These are phyloP conservation scores for Bos taurus DNA, from an alignment of 2,113 vertebrate species.

Conservation along the genomic window ARS-UCD2.0 NC_037339.1:72477001-72477500, in stretches of 20 bases:
- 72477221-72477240: not conserved
- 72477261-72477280: not conserved
- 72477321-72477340: not conserved
- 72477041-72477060: not conserved
- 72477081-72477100: not conserved
- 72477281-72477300: not conserved
- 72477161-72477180: rapidly evolving
- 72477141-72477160: not conserved
- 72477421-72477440: not conserved
- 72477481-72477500: not conserved
- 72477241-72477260: not conserved
- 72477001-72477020: not conserved
- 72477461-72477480: not conserved
- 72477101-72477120: not conserved
- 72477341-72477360: not conserved
- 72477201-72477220: not conserved
- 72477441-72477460: not conserved
- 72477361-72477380: not conserved
- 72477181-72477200: not conserved
- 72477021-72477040: not conserved
- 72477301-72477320: not conserved
- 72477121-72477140: not conserved
- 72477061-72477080: not conserved
- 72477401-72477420: not conserved
- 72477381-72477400: not conserved